Evolutionary conservation across 2,888 invertebrate genomes (phyloP).

Genomic region (Artemia sp.): DNA sequence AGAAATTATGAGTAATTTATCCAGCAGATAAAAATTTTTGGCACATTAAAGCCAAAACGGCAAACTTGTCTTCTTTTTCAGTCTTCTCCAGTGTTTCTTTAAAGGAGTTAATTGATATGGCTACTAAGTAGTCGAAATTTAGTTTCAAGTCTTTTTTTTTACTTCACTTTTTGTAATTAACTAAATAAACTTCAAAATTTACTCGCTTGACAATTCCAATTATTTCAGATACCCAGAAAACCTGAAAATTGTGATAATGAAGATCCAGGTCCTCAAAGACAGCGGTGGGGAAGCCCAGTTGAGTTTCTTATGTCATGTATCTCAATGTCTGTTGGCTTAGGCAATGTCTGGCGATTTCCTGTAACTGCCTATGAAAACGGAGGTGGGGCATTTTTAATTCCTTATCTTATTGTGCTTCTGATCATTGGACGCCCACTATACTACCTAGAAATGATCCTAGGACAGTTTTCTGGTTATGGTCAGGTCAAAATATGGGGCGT

Average conservation of each 20-base stretch:
- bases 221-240: too few relatives aligned
- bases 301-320: constrained; percentile 30
- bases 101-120: too few relatives aligned
- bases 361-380: constrained; percentile 29
- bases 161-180: too few relatives aligned
- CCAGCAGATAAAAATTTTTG: too few relatives aligned
- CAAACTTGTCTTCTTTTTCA: too few relatives aligned
- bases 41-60: too few relatives aligned
- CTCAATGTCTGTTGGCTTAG: constrained; percentile 30
- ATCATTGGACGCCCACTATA: constrained; percentile 32
- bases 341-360: constrained; percentile 29
- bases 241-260: neutral
- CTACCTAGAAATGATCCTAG: constrained; percentile 36
- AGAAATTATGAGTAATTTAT: too few relatives aligned
- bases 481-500: constrained; percentile 36
- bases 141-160: too few relatives aligned
- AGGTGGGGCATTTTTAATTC: constrained; percentile 29
- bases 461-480: constrained; percentile 36
- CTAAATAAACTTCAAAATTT: too few relatives aligned
- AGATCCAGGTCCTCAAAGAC: constrained; percentile 16
- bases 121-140: too few relatives aligned
- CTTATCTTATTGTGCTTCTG: constrained; percentile 29
- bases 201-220: too few relatives aligned
- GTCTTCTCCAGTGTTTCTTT: too few relatives aligned
- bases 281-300: constrained; percentile 28